A percentile compares a stretch with the other conserved stretches of the same genome.
Conservation (phyloP, 2,888 invertebrate species). For the Chalcosyrphus nemorum region DNA sequence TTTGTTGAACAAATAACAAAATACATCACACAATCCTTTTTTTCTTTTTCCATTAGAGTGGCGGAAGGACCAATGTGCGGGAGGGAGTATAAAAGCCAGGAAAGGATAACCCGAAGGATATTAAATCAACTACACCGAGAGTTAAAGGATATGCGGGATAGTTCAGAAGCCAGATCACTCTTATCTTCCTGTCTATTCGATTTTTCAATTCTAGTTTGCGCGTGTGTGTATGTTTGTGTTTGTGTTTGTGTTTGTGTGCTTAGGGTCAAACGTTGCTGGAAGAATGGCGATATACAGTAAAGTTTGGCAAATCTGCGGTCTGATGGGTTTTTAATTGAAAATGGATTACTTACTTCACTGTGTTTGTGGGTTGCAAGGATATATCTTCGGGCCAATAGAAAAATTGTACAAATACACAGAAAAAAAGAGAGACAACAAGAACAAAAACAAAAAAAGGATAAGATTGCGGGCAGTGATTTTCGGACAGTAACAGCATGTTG, state of each 20-base stretch:
- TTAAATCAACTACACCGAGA: constrained; percentile 69
- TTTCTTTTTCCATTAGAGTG: too few relatives aligned
- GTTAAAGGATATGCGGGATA: constrained; percentile 70
- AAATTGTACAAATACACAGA: constrained; percentile 22
- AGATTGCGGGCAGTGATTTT: constrained; percentile 70
- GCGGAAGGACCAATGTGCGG: constrained; percentile 47
- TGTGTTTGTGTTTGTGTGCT: constrained; percentile 10
- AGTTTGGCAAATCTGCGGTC: constrained; percentile 73
- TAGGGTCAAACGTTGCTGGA: constrained; percentile 48
- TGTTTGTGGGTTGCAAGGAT: constrained; percentile 51
- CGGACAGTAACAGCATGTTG: constrained; percentile 65
- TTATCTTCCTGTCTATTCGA: constrained; percentile 66
- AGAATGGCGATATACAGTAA: constrained; percentile 51
- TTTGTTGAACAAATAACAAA: constrained; percentile 69
- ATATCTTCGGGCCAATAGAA: constrained; percentile 35
- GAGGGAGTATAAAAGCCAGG: constrained; percentile 23
- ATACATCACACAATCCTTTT: constrained; percentile 66
- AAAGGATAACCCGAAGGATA: constrained; percentile 69
- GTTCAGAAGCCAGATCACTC: constrained; percentile 71
- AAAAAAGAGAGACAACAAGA: too few relatives aligned
- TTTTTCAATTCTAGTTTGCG: constrained; percentile 18
- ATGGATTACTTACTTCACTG: constrained; percentile 79
- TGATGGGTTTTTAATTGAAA: constrained; percentile 82
- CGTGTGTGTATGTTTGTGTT: background rate
- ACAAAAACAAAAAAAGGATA: constrained; percentile 33